phyloP scores from a whole-genome alignment of 1,140 invertebrate genomes.

The Argopecten irradians region DNA sequence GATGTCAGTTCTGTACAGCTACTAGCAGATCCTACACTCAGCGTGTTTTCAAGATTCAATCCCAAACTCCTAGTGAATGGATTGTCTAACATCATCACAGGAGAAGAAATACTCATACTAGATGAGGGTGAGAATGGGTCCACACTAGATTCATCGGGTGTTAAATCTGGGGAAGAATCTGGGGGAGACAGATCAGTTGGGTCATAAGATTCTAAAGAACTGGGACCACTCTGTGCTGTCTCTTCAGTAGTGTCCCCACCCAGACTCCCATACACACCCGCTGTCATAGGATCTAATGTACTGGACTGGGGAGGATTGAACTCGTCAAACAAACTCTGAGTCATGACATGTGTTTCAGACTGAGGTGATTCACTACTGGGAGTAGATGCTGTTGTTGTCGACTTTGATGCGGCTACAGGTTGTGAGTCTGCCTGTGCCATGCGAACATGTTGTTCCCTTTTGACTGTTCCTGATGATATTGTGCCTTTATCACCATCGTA shows the following conservation, averaged over 20 bases:
- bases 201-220: constrained; percentile 42
- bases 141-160: constrained; percentile 59
- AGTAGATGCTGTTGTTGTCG: neutral
- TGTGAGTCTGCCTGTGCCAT: constrained; percentile 25
- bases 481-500: constrained; percentile 69
- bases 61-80: constrained; percentile 29
- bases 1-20: constrained; percentile 3
- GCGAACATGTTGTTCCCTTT: constrained; percentile 40
- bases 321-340: constrained; percentile 63
- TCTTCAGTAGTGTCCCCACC: constrained; percentile 61
- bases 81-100: neutral
- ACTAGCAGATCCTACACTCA: neutral
- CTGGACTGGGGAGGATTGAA: constrained; percentile 50
- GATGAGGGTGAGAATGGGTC: constrained; percentile 52
- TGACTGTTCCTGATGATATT: constrained; percentile 44
- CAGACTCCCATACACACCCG: constrained; percentile 73
- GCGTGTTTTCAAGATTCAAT: neutral
- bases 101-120: constrained; percentile 28
- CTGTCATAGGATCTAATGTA: constrained; percentile 68
- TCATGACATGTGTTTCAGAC: constrained; percentile 52
- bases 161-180: neutral
- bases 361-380: neutral
- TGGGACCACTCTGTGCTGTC: constrained; percentile 32
- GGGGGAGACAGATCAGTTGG: constrained; percentile 50
- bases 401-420: constrained; percentile 29